These are phyloP conservation scores for Quadriops clusia DNA, from an alignment of 2,888 invertebrate species.

Conservation along the genomic window DNA sequence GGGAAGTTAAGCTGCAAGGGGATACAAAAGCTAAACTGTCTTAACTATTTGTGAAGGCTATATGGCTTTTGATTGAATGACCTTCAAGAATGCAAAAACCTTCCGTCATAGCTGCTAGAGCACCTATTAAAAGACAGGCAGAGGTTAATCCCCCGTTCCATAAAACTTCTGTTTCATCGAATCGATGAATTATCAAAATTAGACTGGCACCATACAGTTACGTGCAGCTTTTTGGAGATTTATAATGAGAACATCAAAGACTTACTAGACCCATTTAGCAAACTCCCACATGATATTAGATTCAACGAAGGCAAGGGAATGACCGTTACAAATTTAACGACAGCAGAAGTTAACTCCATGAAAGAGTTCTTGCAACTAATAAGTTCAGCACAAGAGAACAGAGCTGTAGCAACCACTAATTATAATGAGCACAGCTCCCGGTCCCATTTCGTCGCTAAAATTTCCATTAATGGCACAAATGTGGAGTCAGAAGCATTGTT, in stretches of 20 bases:
- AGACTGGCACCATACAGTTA: slow-evolving; percentile 61
- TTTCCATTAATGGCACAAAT: slow-evolving; percentile 8
- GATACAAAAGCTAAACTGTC: too few species aligned
- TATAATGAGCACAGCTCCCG: slow-evolving; percentile 45
- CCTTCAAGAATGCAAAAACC: too few species aligned
- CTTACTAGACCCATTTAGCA: slow-evolving; percentile 35
- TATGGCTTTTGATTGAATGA: too few species aligned
- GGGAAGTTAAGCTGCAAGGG: too few species aligned
- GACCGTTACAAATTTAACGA: slow-evolving; percentile 45
- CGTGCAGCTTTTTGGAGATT: slow-evolving; percentile 56
- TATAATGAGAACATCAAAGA: slow-evolving; percentile 57
- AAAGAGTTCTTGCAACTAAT: slow-evolving; percentile 58
- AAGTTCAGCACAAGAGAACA: slow-evolving; percentile 63
- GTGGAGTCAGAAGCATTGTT: slow-evolving; percentile 5
- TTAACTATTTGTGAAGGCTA: too few species aligned
- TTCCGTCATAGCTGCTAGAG: too few species aligned
- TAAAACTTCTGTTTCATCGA: slow-evolving; percentile 64
- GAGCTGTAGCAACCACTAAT: slow-evolving; percentile 50
- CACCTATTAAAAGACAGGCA: too few species aligned
- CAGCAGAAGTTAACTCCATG: slow-evolving; percentile 51
- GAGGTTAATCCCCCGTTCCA: slow-evolving; percentile 77
- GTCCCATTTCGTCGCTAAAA: slow-evolving; percentile 41
- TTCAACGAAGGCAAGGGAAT: slow-evolving; percentile 41
- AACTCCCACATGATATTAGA: slow-evolving; percentile 44
- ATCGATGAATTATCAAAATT: slow-evolving; percentile 55